A percentile compares a stretch with the other conserved stretches of the same genome.
Evolutionary conservation across 1,140 invertebrate species (phyloP).

Genomic region (Bathynomus jamesi): DNA sequence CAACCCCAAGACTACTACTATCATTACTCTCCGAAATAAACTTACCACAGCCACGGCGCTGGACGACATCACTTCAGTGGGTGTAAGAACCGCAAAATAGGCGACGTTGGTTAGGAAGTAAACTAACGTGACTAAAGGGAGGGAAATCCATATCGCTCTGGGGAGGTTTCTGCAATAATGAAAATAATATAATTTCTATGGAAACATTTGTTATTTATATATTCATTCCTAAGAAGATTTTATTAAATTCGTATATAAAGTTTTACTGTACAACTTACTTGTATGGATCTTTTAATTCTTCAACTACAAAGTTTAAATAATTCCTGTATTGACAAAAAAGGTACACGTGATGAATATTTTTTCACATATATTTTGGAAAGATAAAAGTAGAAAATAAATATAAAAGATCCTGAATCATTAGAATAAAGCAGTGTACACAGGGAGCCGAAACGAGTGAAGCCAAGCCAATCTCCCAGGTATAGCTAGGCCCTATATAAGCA

Average conservation of each 20-base stretch:
- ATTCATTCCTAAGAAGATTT: background rate
- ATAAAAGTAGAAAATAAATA: no score
- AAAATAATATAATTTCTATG: background rate
- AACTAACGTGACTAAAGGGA: constrained; percentile 80
- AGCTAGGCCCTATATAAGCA: no score
- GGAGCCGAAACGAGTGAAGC: no score
- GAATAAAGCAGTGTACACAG: no score
- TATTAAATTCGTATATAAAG: no score
- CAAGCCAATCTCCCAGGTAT: no score
- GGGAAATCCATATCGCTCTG: constrained; percentile 84
- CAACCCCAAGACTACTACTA: no score
- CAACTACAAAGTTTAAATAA: constrained; percentile 95
- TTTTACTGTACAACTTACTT: no score
- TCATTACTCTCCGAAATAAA: no score
- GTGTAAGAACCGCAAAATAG: constrained; percentile 83
- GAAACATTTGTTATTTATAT: background rate
- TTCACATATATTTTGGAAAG: no score
- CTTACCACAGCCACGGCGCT: constrained; percentile 90
- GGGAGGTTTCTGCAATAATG: constrained; percentile 68
- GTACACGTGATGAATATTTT: no score
- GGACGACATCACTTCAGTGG: constrained; percentile 68
- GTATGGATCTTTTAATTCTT: constrained; percentile 88
- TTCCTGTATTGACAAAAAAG: constrained; percentile 66
- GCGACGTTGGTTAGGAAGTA: constrained; percentile 90
- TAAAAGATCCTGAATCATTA: no score